Evolutionary conservation across 2,888 invertebrate species (phyloP), one percentile per base, ranked within the genome.

Genomic region (Isoperla grammatica): DNA sequence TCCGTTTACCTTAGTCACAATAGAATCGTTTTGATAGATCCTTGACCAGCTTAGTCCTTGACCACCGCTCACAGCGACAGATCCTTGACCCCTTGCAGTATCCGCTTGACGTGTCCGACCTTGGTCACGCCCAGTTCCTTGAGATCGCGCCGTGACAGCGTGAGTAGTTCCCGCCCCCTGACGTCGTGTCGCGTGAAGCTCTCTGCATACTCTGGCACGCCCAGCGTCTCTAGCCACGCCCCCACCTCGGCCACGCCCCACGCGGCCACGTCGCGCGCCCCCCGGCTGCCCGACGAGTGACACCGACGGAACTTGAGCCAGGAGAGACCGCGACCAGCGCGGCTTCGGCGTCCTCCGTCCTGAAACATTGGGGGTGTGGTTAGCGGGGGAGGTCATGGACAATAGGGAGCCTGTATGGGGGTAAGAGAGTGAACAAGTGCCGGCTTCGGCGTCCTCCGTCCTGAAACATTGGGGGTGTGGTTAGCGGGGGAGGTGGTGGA

Each of bases 31-130:
- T n/a, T n/a, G n/a, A n/a, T n/a, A n/a, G n/a, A n/a, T n/a, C n/a
- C n/a, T n/a, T n/a, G n/a, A n/a, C n/a, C n/a, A n/a, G n/a, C 61
- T 58, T 61, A 61, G 59, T 56, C 61, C n/a, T n/a, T n/a, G 29
- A 60, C 58, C 49, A 56, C 55, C 54, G 63, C 61, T 63, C 63
- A 63, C 56, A 56, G 42, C 60, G 74, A 73, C 65, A 90, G 77
- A 73, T 95, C 95, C 75, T 91, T 90, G 64, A 95, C 91, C 19
- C 91, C 94, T 73, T 94, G 92, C 65, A 95, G 83, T 67, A 98
- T 90, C 70, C 97, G 83, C 77, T 97, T 97, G 29, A 96, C 87
- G 73, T 97, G 97, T 0, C 97, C 97, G 55, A 97, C 92, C 78
- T 97, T 97, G 9, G 88, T 87, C 57, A 97, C 88, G 8, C 96